Percentiles rank a stretch among this genome's conserved stretches.
Conservation (phyloP, 2,797 vertebrate species). For the Miichthys miiuy region DNA sequence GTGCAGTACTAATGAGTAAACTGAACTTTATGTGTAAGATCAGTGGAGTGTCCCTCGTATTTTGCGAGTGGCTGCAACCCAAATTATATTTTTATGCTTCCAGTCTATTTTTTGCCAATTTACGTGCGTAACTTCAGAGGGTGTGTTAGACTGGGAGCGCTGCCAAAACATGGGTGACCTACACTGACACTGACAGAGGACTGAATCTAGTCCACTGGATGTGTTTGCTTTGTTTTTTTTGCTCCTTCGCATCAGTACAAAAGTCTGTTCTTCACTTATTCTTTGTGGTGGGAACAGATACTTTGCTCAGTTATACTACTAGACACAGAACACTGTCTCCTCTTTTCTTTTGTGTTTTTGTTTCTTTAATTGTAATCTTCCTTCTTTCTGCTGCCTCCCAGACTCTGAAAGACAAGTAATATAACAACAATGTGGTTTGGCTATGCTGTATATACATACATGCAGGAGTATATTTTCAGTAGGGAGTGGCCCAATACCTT, state of each 20-base stretch:
- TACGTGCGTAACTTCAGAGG: not conserved
- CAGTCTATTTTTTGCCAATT: not conserved
- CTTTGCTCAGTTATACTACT: not conserved
- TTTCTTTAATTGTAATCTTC: not conserved
- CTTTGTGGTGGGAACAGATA: not conserved
- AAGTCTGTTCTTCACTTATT: not conserved
- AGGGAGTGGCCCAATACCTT: too few species aligned
- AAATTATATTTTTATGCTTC: not conserved
- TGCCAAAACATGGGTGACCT: not conserved
- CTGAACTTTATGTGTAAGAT: not conserved
- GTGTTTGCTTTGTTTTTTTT: not conserved
- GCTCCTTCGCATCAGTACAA: not conserved
- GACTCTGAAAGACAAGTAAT: not conserved
- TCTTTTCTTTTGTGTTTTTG: not conserved
- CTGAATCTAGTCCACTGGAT: not conserved
- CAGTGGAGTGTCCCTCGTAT: not conserved
- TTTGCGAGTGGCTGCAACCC: not conserved
- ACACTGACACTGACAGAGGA: not conserved
- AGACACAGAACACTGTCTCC: not conserved
- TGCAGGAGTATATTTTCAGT: not conserved
- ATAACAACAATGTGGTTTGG: not conserved
- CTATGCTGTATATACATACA: not conserved
- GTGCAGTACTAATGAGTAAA: not conserved
- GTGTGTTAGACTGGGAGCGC: not conserved
- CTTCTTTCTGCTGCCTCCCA: not conserved